Evolutionary conservation across 2,797 vertebrate genomes (phyloP).

Genomic region (Pogonophryne albipinna): DNA sequence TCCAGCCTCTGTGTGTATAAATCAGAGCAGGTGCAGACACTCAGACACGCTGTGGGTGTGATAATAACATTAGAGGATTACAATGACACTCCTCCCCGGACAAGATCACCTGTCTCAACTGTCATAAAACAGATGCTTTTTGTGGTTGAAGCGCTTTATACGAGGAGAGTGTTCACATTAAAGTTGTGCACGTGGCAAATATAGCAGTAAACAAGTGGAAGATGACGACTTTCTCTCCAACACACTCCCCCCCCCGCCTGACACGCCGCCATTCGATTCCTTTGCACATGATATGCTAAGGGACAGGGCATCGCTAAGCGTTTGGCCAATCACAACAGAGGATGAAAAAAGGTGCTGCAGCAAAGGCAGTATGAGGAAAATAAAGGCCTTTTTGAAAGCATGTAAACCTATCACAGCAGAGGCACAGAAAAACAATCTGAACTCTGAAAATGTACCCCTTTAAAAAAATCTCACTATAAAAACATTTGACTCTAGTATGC

Average conservation of each 20-base stretch:
- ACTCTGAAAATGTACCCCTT: too few relatives aligned
- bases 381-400: too few relatives aligned
- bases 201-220: constrained; percentile 21
- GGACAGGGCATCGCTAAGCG: too few relatives aligned
- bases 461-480: too few relatives aligned
- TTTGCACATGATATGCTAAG: too few relatives aligned
- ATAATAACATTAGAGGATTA: constrained; percentile 82
- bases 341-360: too few relatives aligned
- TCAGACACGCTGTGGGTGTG: constrained; percentile 76
- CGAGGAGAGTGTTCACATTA: constrained; percentile 26
- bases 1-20: constrained; percentile 66
- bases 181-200: constrained; percentile 10
- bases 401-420: too few relatives aligned
- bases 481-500: background rate
- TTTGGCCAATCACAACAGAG: too few relatives aligned
- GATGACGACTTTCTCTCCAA: background rate
- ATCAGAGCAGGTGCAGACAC: constrained; percentile 79
- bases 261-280: too few relatives aligned
- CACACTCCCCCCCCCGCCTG: too few relatives aligned
- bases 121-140: constrained; percentile 75
- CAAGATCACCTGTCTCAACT: constrained; percentile 78
- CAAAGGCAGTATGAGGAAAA: too few relatives aligned
- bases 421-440: too few relatives aligned
- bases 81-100: constrained; percentile 77
- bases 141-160: constrained; percentile 58